These are phyloP conservation scores for Phortica magna DNA, from an alignment of 2,888 invertebrate species.

Conservation along the genomic window DNA sequence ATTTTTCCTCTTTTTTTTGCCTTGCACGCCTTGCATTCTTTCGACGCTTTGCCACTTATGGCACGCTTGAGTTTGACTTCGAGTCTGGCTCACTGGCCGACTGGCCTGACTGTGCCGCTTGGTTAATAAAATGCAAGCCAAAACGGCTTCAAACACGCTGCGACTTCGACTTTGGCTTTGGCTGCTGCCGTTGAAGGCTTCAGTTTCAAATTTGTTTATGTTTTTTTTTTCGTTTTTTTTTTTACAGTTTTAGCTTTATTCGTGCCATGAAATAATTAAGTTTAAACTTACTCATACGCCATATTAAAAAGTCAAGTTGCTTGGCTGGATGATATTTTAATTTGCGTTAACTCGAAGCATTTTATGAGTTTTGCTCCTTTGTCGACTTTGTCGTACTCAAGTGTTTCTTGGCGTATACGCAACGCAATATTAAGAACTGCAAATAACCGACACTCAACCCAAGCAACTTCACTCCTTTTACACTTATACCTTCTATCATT, in stretches of 20 bases:
- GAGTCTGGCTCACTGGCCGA: not conserved
- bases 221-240: not conserved
- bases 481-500: not conserved
- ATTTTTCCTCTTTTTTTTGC: not conserved
- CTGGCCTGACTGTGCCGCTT: no score
- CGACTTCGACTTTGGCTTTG: no score
- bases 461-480: not conserved
- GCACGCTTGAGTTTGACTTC: not conserved
- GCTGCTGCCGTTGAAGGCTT: no score
- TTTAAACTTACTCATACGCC: conserved; percentile 21
- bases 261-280: conserved; percentile 15
- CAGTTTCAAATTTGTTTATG: no score
- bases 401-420: conserved; percentile 11
- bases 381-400: conserved; percentile 2
- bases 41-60: not conserved
- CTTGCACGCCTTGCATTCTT: not conserved
- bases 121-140: no score
- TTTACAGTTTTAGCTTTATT: not conserved
- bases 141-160: no score
- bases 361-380: conserved; percentile 15
- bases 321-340: conserved; percentile 7
- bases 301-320: conserved; percentile 11
- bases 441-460: not conserved
- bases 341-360: not conserved
- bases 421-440: not conserved